phyloP scores from a whole-genome alignment of 2,888 invertebrate genomes.

The Teleiodes luculella region DNA sequence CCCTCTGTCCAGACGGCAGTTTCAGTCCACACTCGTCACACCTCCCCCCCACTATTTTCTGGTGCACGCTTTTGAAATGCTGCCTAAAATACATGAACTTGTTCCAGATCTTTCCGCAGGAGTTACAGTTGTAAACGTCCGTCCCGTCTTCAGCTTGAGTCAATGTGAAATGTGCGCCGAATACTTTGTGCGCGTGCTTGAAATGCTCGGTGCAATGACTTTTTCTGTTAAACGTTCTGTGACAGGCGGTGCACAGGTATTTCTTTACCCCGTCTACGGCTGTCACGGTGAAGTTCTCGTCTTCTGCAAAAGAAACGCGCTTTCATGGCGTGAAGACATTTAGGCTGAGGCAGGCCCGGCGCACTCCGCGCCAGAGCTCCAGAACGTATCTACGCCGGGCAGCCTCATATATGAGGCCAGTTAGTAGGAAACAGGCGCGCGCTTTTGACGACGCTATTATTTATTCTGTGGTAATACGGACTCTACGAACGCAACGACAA shows the following conservation, averaged over 20 bases:
- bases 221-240: slow-evolving; percentile 27
- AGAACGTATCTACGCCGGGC: too few species aligned
- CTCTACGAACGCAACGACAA: too few species aligned
- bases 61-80: slow-evolving; percentile 13
- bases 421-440: too few species aligned
- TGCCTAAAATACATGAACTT: slow-evolving; percentile 3
- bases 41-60: slow-evolving; percentile 4
- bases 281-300: slow-evolving; percentile 11
- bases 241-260: slow-evolving; percentile 32
- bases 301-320: slow-evolving; percentile 4
- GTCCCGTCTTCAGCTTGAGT: slow-evolving; percentile 16
- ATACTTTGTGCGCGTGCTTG: neutral
- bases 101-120: slow-evolving; percentile 8
- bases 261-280: slow-evolving; percentile 17
- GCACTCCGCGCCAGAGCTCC: too few species aligned
- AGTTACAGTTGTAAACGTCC: slow-evolving; percentile 14
- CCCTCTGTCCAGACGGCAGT: slow-evolving; percentile 21
- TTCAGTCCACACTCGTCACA: slow-evolving; percentile 12
- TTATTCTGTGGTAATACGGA: too few species aligned
- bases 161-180: slow-evolving; percentile 4
- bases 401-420: too few species aligned
- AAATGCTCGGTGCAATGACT: slow-evolving; percentile 20
- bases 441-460: too few species aligned
- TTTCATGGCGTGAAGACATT: neutral
- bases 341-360: too few species aligned